Evolutionary conservation across 1,140 invertebrate species (phyloP).

Genomic region (Drosophila parvula): DNA sequence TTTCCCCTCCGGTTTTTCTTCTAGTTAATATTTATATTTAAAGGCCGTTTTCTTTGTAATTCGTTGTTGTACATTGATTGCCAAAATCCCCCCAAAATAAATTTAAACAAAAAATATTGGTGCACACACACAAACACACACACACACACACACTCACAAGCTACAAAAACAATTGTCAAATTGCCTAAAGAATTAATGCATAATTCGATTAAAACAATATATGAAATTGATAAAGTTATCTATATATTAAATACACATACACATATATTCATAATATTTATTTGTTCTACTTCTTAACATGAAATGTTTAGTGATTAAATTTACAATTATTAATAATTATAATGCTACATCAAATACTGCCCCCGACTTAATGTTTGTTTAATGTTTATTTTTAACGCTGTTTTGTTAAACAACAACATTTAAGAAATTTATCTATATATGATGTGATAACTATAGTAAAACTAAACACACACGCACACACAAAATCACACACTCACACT

Average conservation of each 20-base stretch:
- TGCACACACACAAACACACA: slow-evolving; percentile 45
- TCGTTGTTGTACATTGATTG: slow-evolving; percentile 73
- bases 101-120: slow-evolving; percentile 16
- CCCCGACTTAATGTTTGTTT: slow-evolving; percentile 81
- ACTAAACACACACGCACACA: slow-evolving; percentile 55
- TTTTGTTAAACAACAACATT: slow-evolving; percentile 70
- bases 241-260: slow-evolving; percentile 49
- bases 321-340: slow-evolving; percentile 46
- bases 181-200: slow-evolving; percentile 58
- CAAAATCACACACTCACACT: slow-evolving; percentile 33
- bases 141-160: slow-evolving; percentile 8
- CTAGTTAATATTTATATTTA: slow-evolving; percentile 32
- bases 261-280: slow-evolving; percentile 73
- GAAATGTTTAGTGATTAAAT: slow-evolving; percentile 70
- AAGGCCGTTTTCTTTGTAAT: slow-evolving; percentile 57
- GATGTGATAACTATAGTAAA: slow-evolving; percentile 81
- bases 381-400: slow-evolving; percentile 76
- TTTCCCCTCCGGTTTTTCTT: slow-evolving; percentile 22
- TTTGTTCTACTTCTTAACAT: slow-evolving; percentile 76
- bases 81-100: slow-evolving; percentile 32
- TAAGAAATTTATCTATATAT: slow-evolving; percentile 80
- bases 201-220: slow-evolving; percentile 50
- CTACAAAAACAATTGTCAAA: slow-evolving; percentile 28
- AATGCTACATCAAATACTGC: slow-evolving; percentile 80
- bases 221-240: slow-evolving; percentile 32